Percentiles rank a stretch among this genome's conserved stretches.
phyloP scores from a whole-genome alignment of 1,140 invertebrate species.

The Calycopis cecrops region DNA sequence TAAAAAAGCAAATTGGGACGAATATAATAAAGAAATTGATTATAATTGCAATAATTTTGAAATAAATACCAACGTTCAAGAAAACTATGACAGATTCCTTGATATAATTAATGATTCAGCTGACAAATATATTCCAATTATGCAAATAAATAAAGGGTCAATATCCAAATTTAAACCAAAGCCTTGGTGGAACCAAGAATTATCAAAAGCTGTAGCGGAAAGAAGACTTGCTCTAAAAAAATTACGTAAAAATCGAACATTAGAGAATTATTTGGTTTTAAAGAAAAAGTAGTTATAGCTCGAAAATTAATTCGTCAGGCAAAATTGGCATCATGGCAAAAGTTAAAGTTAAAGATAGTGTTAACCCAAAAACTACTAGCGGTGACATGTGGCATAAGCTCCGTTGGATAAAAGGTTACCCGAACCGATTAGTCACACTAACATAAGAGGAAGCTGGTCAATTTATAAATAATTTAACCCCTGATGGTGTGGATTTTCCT shows the following conservation, averaged over 20 bases:
- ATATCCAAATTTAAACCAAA: no score
- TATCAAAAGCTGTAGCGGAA: neutral
- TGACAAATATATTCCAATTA: neutral
- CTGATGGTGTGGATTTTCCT: neutral
- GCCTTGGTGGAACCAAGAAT: neutral
- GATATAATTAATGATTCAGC: neutral
- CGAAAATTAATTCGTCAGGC: constrained; percentile 1
- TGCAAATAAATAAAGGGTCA: neutral
- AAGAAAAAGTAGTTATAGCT: constrained; percentile 1
- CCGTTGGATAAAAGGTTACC: neutral
- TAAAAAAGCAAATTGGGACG: neutral
- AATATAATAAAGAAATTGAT: neutral
- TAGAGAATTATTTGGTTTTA: constrained; percentile 2
- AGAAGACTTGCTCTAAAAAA: neutral
- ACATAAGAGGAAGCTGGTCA: neutral
- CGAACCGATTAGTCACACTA: neutral
- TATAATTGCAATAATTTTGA: neutral
- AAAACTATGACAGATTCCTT: neutral
- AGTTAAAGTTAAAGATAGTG: neutral
- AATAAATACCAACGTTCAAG: neutral
- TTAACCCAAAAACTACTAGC: neutral
- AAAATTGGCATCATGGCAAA: neutral
- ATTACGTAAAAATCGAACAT: neutral
- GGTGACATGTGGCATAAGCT: constrained; percentile 6
- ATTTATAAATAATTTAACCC: neutral